A percentile compares a stretch with the other conserved stretches of the same genome.
Evolutionary conservation across 2,888 invertebrate species (phyloP).

Genomic region (Deilephila elpenor): DNA sequence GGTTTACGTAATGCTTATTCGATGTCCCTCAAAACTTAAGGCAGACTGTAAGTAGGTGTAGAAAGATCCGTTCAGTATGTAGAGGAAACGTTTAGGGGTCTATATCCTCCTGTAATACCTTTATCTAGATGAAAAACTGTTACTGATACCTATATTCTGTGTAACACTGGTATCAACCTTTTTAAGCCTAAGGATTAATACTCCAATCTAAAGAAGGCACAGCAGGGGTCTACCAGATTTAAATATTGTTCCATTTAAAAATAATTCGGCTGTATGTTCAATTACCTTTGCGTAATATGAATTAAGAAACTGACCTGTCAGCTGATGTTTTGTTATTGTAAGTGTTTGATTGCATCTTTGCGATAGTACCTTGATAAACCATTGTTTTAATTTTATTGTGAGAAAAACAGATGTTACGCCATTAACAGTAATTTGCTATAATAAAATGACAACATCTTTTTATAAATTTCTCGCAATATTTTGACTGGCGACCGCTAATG

Average conservation of each 20-base stretch:
- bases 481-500: not conserved
- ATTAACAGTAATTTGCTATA: not conserved
- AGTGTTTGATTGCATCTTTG: not conserved
- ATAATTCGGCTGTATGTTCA: not conserved
- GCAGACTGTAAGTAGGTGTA: no score
- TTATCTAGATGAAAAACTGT: no score
- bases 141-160: no score
- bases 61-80: no score
- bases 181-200: no score
- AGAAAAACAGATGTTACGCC: conserved; percentile 1
- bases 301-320: not conserved
- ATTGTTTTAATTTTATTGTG: conserved; percentile 1
- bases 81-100: no score
- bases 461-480: conserved; percentile 18
- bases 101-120: no score
- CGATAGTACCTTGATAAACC: not conserved
- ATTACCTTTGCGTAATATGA: not conserved
- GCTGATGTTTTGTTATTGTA: not conserved
- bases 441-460: not conserved
- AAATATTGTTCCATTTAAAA: not conserved
- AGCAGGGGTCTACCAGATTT: not conserved
- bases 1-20: no score
- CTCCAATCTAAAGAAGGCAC: no score
- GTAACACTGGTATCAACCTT: no score
- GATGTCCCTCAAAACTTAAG: no score